Conservation (phyloP, 2,888 invertebrate genomes). For the Galerucella pusilla region DNA sequence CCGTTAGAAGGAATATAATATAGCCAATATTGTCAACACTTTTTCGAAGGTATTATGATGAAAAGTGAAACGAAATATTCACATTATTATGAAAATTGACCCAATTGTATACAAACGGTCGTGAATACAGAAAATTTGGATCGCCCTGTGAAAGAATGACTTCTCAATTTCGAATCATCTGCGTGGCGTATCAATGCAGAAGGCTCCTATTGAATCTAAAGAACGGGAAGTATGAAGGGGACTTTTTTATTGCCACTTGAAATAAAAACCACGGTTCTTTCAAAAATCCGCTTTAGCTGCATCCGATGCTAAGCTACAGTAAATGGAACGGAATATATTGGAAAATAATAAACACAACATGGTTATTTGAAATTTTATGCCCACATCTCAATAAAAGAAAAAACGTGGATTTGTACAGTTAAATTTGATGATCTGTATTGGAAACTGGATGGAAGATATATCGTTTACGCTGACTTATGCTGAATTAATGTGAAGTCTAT, state of each 20-base stretch:
- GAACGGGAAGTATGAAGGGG: constrained; percentile 16
- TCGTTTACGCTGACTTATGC: not conserved
- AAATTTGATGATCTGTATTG: not conserved
- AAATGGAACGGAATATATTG: constrained; percentile 17
- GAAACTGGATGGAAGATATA: not conserved
- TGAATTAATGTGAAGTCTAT: no score
- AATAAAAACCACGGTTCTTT: constrained; percentile 24
- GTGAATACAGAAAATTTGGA: not conserved
- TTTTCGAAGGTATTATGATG: not conserved
- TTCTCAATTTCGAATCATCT: constrained; percentile 19
- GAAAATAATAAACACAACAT: constrained; percentile 19
- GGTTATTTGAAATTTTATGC: constrained; percentile 20
- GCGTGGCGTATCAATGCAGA: not conserved
- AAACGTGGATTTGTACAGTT: not conserved
- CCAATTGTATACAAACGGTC: no score
- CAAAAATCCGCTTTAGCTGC: constrained; percentile 8
- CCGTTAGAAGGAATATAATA: not conserved
- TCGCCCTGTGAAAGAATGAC: not conserved
- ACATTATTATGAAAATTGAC: not conserved
- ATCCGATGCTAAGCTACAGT: constrained; percentile 5
- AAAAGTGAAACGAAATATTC: not conserved
- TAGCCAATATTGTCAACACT: not conserved
- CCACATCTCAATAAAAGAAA: not conserved
- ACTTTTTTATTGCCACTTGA: constrained; percentile 29
- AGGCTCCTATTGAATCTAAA: constrained; percentile 12